phyloP scores from a whole-genome alignment of 2,888 invertebrate species.

The Liopterus haemorrhoidalis region DNA sequence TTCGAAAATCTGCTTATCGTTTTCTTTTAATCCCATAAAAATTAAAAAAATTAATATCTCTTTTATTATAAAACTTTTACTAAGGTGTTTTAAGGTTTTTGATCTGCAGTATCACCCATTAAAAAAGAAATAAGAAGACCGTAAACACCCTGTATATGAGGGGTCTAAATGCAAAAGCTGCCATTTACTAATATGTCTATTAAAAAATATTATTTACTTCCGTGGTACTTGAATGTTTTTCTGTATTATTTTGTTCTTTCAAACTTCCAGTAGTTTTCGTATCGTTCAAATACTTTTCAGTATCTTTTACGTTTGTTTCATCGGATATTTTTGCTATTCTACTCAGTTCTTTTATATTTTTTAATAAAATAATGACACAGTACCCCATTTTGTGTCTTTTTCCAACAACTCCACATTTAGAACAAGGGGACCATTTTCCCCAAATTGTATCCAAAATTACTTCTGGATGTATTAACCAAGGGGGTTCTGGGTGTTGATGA shows the following conservation, averaged over 20 bases:
- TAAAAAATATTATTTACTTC: slow-evolving; percentile 15
- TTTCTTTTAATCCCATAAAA: too few species aligned
- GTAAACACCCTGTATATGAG: too few species aligned
- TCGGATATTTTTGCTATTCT: slow-evolving; percentile 1
- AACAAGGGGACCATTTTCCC: slow-evolving; percentile 62
- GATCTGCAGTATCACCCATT: too few species aligned
- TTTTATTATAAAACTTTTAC: too few species aligned
- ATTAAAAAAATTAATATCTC: too few species aligned
- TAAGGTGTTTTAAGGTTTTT: too few species aligned
- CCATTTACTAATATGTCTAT: too few species aligned
- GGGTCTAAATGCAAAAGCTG: too few species aligned
- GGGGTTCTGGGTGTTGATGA: slow-evolving; percentile 40
- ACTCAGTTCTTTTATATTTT: slow-evolving; percentile 18
- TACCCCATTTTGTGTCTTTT: slow-evolving; percentile 54
- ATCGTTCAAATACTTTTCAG: slow-evolving; percentile 9
- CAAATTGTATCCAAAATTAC: slow-evolving; percentile 52
- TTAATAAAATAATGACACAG: slow-evolving; percentile 47
- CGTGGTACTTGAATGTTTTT: neutral
- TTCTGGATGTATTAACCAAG: slow-evolving; percentile 30
- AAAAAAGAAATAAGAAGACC: too few species aligned
- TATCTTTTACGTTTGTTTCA: slow-evolving; percentile 8
- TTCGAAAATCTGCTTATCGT: too few species aligned
- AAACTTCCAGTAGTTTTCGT: too few species aligned
- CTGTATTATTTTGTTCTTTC: too few species aligned
- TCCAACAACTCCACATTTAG: slow-evolving; percentile 55